Evolutionary conservation across 2,797 vertebrate species (phyloP).

Genomic region (Sebastes alutus): DNA sequence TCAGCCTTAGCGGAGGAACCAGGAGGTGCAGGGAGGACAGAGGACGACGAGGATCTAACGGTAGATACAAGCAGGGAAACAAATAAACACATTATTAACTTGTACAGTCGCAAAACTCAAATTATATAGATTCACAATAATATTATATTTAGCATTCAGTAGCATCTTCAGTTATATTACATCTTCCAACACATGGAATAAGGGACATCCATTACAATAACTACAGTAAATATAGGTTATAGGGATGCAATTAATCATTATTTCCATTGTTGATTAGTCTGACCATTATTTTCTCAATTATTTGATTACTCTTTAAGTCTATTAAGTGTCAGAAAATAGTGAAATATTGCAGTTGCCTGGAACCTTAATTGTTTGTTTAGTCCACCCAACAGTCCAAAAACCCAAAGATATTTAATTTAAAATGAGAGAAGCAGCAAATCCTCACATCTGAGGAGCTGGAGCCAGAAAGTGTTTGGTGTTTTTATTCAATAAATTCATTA

Average conservation of each 20-base stretch:
- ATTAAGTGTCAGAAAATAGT: no score
- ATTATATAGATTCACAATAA: background rate
- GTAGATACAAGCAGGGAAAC: no score
- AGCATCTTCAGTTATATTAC: background rate
- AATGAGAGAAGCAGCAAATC: background rate
- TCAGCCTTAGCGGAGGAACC: background rate
- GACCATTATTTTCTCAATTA: background rate
- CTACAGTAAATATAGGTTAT: background rate
- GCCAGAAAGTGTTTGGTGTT: no score
- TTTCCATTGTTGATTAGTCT: background rate
- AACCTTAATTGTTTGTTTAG: no score
- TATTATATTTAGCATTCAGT: background rate
- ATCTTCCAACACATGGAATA: background rate
- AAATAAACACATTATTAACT: no score
- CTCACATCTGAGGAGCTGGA: background rate
- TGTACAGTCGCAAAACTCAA: no score
- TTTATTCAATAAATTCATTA: no score
- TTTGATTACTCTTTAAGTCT: no score
- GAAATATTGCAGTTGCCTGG: no score
- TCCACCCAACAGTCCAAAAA: no score
- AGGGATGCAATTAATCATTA: background rate
- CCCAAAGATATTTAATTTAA: background rate
- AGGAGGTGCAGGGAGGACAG: background rate
- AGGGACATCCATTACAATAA: background rate
- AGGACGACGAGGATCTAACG: no score